Evolutionary conservation across 2,113 vertebrate species (phyloP).

Genomic region (Ictalurus furcatus): DNA sequence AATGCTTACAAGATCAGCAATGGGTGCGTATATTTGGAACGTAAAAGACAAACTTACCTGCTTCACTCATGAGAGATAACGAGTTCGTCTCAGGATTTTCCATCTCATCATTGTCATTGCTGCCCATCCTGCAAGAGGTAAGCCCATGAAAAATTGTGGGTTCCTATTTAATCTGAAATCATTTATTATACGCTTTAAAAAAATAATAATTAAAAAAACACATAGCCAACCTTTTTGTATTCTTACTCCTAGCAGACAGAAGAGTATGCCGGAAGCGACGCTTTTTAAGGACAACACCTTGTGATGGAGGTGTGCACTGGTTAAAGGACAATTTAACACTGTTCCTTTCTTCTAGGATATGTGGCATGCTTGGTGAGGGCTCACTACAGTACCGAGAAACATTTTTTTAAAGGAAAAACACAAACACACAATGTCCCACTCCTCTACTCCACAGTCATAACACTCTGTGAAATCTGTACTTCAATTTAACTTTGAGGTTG

Average conservation of each 20-base stretch:
- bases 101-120: neutral
- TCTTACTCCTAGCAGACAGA: neutral
- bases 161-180: neutral
- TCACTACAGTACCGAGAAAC: neutral
- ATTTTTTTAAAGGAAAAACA: neutral
- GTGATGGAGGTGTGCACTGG: neutral
- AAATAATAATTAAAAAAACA: too few relatives aligned
- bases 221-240: neutral
- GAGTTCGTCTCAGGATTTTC: neutral
- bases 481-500: neutral
- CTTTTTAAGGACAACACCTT: slow-evolving; percentile 16
- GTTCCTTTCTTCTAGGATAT: neutral
- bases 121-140: neutral
- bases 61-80: neutral
- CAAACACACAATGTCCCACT: neutral
- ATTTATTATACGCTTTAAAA: neutral
- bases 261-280: slow-evolving; percentile 19
- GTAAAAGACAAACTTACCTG: neutral
- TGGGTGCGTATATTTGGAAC: neutral
- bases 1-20: neutral
- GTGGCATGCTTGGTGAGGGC: slow-evolving; percentile 16
- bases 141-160: neutral
- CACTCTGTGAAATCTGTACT: neutral
- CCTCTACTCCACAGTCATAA: neutral
- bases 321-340: neutral